phyloP scores from a whole-genome alignment of 2,888 invertebrate genomes.

The Ommatoiulus sabulosus region DNA sequence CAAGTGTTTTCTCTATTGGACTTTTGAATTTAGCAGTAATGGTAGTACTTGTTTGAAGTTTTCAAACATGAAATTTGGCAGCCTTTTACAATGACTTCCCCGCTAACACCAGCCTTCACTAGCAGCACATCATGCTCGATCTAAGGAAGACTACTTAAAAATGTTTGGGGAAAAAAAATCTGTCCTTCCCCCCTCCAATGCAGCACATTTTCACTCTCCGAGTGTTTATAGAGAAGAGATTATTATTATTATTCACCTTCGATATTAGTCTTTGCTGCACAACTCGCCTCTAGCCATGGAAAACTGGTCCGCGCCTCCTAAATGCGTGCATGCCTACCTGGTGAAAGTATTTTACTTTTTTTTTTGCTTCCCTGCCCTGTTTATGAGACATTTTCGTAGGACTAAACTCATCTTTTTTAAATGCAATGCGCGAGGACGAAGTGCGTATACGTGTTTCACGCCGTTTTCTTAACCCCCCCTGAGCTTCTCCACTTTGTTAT shows the following conservation, averaged over 20 bases:
- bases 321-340: constrained; percentile 19
- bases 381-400: constrained; percentile 30
- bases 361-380: neutral
- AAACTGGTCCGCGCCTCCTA: neutral
- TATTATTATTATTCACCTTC: constrained; percentile 38
- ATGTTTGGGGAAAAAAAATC: neutral
- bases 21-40: constrained; percentile 36
- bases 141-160: constrained; percentile 23
- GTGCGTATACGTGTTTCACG: constrained; percentile 27
- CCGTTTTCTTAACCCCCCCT: constrained; percentile 33
- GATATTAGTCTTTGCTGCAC: constrained; percentile 29
- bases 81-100: constrained; percentile 17
- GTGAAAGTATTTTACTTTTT: neutral
- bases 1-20: constrained; percentile 40
- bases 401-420: constrained; percentile 36
- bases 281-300: neutral
- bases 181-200: constrained; percentile 13
- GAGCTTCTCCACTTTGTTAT: constrained; percentile 22
- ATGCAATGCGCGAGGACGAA: neutral
- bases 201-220: constrained; percentile 30
- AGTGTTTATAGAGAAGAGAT: constrained; percentile 43
- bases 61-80: constrained; percentile 36
- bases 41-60: constrained; percentile 39
- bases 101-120: neutral
- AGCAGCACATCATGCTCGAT: neutral